Conservation (phyloP, 2,113 vertebrate genomes). For the Lutjanus erythropterus region DNA sequence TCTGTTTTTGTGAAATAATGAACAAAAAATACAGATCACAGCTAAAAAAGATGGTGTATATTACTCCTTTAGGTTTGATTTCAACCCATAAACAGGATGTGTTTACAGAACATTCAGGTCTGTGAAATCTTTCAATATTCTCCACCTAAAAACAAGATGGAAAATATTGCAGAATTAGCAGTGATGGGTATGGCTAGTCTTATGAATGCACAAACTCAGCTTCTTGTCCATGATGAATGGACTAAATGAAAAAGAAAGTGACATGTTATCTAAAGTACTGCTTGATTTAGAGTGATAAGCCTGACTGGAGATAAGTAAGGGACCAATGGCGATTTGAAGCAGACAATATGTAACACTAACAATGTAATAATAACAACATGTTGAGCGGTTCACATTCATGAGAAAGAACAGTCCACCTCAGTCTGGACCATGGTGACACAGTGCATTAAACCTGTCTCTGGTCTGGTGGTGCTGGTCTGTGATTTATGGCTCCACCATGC, state of each 20-base stretch:
- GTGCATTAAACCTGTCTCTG: background rate
- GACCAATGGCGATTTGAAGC: background rate
- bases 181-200: background rate
- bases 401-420: background rate
- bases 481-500: constrained; percentile 71
- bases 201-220: background rate
- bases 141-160: background rate
- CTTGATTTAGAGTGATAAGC: background rate
- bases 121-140: background rate
- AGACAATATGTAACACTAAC: background rate
- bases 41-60: background rate
- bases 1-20: background rate
- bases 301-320: background rate
- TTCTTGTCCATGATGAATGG: background rate
- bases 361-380: background rate
- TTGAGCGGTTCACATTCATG: background rate
- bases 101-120: background rate
- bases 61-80: background rate
- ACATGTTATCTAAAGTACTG: background rate
- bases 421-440: background rate
- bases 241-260: background rate
- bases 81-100: background rate
- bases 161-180: background rate
- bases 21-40: background rate
- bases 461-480: background rate